A percentile compares a stretch with the other conserved stretches of the same genome.
Conservation (phyloP, 2,113 vertebrate genomes). For the Poecile atricapillus region DNA sequence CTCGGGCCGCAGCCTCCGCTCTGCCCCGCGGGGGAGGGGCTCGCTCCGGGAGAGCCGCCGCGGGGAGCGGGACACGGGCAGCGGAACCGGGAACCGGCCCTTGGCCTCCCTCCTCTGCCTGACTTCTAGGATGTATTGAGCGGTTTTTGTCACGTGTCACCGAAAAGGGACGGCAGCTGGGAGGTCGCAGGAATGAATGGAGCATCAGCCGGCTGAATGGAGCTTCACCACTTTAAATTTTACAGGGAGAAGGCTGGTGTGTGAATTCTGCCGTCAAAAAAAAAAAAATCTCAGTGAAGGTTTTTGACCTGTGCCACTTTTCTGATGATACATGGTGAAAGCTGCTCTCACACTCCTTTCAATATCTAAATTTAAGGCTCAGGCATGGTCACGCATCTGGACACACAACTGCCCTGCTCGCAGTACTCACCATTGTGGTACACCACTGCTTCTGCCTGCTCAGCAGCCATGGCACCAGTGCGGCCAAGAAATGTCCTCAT, state of each 20-base stretch:
- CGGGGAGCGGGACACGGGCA: rapidly evolving
- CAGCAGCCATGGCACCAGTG: rapidly evolving
- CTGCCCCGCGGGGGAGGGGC: rapidly evolving
- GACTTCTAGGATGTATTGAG: too few relatives aligned
- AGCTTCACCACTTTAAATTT: background rate
- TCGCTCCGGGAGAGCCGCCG: rapidly evolving
- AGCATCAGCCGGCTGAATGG: background rate
- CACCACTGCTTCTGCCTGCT: background rate
- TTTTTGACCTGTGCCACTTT: background rate
- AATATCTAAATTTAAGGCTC: background rate
- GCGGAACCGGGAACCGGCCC: rapidly evolving
- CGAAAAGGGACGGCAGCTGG: background rate
- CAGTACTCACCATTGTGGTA: rapidly evolving
- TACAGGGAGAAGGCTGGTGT: background rate
- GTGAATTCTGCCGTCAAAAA: background rate
- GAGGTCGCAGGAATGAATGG: background rate
- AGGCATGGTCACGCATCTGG: rapidly evolving
- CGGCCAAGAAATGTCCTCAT: background rate
- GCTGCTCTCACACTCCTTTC: background rate
- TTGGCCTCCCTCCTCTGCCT: too few relatives aligned
- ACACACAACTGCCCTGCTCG: background rate
- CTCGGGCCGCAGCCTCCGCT: rapidly evolving
- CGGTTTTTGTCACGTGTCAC: background rate
- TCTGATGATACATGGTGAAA: background rate
- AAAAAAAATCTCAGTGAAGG: background rate